These are phyloP conservation scores for Paguma larvata DNA, from an alignment of 2,797 vertebrate species.

Conservation along the genomic window DNA sequence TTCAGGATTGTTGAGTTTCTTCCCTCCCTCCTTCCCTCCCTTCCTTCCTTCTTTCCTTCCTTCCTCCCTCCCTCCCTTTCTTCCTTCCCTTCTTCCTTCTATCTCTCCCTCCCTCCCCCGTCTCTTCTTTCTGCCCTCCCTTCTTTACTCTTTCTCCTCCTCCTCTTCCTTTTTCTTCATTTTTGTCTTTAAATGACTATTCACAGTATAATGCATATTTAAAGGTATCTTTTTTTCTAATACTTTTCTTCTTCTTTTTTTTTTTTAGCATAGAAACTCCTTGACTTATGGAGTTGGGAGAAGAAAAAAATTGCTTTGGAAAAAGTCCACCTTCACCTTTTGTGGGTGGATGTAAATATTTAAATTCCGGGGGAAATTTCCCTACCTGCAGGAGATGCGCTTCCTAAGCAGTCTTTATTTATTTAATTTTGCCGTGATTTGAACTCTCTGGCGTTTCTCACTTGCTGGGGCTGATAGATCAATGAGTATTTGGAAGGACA, in stretches of 20 bases:
- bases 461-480: background rate
- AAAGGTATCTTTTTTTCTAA: background rate
- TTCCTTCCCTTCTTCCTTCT: rapidly evolving
- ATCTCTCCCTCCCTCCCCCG: background rate
- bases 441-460: background rate
- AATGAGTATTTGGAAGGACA: background rate
- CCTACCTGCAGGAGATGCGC: background rate
- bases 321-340: background rate
- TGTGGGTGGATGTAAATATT: slow-evolving; percentile 32
- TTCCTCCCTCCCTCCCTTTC: too few species aligned
- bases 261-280: background rate
- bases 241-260: background rate
- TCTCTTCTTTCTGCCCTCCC: too few species aligned
- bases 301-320: slow-evolving; percentile 19
- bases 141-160: background rate
- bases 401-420: background rate
- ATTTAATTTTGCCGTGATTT: background rate
- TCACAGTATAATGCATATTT: background rate
- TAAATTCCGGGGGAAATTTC: slow-evolving; percentile 1
- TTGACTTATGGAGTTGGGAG: background rate
- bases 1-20: background rate
- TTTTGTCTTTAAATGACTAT: background rate
- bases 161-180: background rate
- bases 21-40: background rate
- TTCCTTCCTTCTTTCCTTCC: background rate